Evolutionary conservation across 2,113 vertebrate species (phyloP), one percentile per base, ranked within the genome.

Genomic region (Oryzias curvinotus): DNA sequence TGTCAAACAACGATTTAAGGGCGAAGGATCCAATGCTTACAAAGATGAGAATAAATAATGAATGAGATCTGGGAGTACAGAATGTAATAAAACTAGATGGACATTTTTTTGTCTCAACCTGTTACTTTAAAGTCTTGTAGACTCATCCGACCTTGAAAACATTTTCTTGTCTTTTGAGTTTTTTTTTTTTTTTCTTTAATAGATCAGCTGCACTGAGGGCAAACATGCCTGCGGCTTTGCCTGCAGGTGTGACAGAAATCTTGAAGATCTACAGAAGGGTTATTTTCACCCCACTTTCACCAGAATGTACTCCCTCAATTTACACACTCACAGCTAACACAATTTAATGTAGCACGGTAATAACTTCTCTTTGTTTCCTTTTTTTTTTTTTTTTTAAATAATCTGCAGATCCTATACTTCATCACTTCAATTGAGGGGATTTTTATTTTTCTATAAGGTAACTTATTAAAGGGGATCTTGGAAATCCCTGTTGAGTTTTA

Each of bases 171-270:
- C 5, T 41, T 74, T 67, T 72, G 47, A 44, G 5, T 8, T 23
- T 21, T 36, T 41, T 26, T 30, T 19, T 45, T 48, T 21, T 36
- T 41, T 26, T 30, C n/a, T 45, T 48, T 61, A 36, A 62, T 57
- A n/a, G 69, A 19, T 76, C 53, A 58, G 2, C 47, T 44, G 46
- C 47, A 54, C 48, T 14, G 68, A 44, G 16, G 36, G 55, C 46
- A 41, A 25, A 59, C 18, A 41, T 4, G 66, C 75, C 77, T 2
- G 68, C 67, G 66, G 81, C 69, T 45, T 61, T 49, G 73, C 78
- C 65, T 68, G 63, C 65, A 78, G 68, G 46, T 68, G 65, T 76
- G 81, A 78, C 73, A 76, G 65, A 50, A 67, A 53, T 6, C 52
- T 54, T 55, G 26, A 65, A 68, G 60, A 65, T 65, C 55, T 63